Evolutionary conservation across 1,140 invertebrate genomes (phyloP), one percentile per base, ranked within the genome.

Genomic region (Trichonephila clavipes): DNA sequence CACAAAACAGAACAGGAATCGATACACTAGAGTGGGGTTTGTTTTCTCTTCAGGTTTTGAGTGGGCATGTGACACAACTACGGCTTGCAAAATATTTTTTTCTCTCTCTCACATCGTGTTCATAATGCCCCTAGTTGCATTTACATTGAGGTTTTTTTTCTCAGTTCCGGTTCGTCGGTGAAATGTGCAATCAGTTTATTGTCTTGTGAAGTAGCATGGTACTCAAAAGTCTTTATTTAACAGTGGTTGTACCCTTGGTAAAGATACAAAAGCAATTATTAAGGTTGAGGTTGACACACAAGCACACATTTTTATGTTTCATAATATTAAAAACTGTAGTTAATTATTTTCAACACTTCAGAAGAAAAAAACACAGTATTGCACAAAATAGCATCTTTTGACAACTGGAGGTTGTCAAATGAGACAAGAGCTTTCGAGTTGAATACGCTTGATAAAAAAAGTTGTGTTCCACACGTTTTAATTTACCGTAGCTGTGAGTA

Each of bases 371-470:
- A 58, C 28, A 69, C 28, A 69, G 66, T 88, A 88, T 88, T 88
- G 86, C 86, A 88, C 62, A 88, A 88, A 85, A 88, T 88, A 88
- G 44, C 62, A 88, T 66, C 62, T 21, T 19, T 21, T 88, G 58
- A 34, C 58, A 88, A 62, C 58, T 40, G 5, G 34, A 59, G 19
- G 72, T 40, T 77, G 72, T 18, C 72, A 77, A 40, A 77, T 5
- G 40, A 14, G 28, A 77, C 72, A 77, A 77, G 72, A 77, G 28
- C 72, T 12, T 77, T 77, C 18, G 72, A 77, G 72, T 64, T 19
- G 5, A 19, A 28, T 19, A 18, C 4, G 62, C 1, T 6, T 6
- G 4, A 64, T 64, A 21, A 6, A 19, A 64, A 19, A 6, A 64
- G 62, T 21, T 64, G 21, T 64, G 51, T 10, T 51, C 51, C 10